Base-by-base conservation (phyloP, 2,888 invertebrate species). In the Noctua janthina region DNA sequence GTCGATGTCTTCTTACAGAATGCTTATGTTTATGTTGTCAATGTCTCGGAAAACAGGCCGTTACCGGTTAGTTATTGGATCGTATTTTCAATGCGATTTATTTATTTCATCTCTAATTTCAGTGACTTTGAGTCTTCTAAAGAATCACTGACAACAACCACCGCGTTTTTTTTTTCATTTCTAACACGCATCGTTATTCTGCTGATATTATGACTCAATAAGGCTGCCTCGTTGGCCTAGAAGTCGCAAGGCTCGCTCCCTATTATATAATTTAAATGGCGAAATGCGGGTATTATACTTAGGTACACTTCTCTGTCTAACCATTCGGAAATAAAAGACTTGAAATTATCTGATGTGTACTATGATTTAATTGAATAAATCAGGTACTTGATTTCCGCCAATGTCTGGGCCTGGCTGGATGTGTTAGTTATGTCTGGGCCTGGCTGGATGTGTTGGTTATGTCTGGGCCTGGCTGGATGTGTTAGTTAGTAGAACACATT, bases 1-100 rank as follows among this genome's bases (percentile, higher is more conserved):
- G 35, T 59, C 72, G 64, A 64, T 59, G 67, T 23, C 35, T 74
- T 13, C 62, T 84, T 79, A 62, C 56, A 29, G 75, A 62, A 72
- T 64, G 20, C 17, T 49, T 46, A 49, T 72, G 59, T 64, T 83
- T 49, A 49, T 49, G 4, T 15, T 49, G 49, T 67, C 20, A 67
- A 67, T 29, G 56, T 77, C 7, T 62, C 62, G 10, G 56, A 68
- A 59, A 56, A 39, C 39, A 43, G 43, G 43, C 6, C 17, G 49
- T 49, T 56, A 83, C 62, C 29, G 49, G 43, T n/a, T 17, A 35
- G 17, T 74, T 71, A 74, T 39, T 49, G 73, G n/a, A 73, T 49
- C 49, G 46, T 49, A 49, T 70, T 72, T 35, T 51, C n/a, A 74
- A 70, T 46, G 15, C 10, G 17, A 74, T 11, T 35, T 35, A 35